These are phyloP conservation scores for Paracentrotus lividus DNA, from an alignment of 53 echinoderm and acorn worm genomes.

Conservation along the genomic window DNA sequence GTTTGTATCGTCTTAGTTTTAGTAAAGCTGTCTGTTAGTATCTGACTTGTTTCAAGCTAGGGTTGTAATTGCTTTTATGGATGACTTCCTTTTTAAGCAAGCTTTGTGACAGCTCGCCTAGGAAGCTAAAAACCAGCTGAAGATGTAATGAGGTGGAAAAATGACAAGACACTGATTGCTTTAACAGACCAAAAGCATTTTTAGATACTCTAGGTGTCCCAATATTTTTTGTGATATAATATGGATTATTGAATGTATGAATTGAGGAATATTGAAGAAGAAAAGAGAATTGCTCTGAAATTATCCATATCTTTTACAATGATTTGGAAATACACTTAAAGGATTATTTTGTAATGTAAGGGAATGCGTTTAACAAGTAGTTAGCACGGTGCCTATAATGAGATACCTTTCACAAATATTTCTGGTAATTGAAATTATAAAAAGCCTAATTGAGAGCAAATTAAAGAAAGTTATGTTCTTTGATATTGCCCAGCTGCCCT, in stretches of 20 bases:
- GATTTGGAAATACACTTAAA: background rate
- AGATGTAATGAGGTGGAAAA: conserved; percentile 33
- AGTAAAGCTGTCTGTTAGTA: background rate
- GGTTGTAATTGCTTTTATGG: conserved; percentile 40
- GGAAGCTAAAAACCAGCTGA: conserved; percentile 45
- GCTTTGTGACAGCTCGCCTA: conserved; percentile 53
- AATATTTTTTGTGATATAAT: background rate
- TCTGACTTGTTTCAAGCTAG: conserved; percentile 7
- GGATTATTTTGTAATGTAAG: background rate
- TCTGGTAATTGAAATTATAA: too few relatives aligned
- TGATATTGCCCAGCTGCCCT: too few relatives aligned
- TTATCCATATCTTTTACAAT: background rate
- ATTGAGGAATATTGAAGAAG: background rate
- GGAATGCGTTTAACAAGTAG: background rate
- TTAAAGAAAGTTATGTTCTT: too few relatives aligned
- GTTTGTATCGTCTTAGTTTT: too few relatives aligned
- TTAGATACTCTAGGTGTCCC: background rate
- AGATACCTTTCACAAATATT: too few relatives aligned
- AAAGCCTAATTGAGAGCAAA: too few relatives aligned
- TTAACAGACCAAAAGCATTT: conserved; percentile 31
- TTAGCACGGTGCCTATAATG: background rate
- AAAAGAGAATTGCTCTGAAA: background rate
- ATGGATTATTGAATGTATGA: background rate
- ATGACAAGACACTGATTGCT: conserved; percentile 54
- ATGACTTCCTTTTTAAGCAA: conserved; percentile 29